Evolutionary conservation across 2,113 vertebrate genomes (phyloP), one percentile per base, ranked within the genome.

Genomic region (Nibea coibor): DNA sequence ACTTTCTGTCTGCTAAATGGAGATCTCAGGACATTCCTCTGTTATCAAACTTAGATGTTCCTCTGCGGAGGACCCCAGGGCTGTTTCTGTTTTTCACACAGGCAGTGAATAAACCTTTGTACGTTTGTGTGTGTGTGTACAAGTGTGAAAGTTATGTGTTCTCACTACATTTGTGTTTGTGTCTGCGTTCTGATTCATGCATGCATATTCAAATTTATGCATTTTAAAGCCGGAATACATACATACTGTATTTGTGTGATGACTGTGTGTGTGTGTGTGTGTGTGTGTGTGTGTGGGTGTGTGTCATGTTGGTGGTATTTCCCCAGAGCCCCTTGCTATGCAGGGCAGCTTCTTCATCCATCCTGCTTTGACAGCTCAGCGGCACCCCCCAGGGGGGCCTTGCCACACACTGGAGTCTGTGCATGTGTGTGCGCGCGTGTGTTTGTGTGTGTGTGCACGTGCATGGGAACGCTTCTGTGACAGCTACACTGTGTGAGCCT

Each of bases 301-400:
- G 82, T 88, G 90, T 89, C 78, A 81, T 83, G 86, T 79, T 86
- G 83, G 74, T 90, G 87, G 88, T 91, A 90, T 92, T 93, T 93
- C 92, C 92, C 93, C 77, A 64, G 92, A 92, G 92, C 79, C 87
- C 87, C 57, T 91, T 90, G 88, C 87, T 89, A 89, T 92, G 87
- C 93, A 87, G 91, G 92, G 88, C 89, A 91, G 90, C 87, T 91
- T 92, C 88, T 93, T 91, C 90, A 94, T 92, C 91, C 88, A 92
- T 94, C 86, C 83, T 90, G 82, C 84, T 89, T 77, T 92, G 92
- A 93, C 92, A 93, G 91, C 88, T 93, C 90, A 74, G 83, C 75
- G 58, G 83, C 84, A 77, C 82, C 83, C 90, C 85, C 48, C 24
- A 6, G 80, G 91, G 87, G 87, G n/a, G 62, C 75, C 71, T 67